phyloP scores from a whole-genome alignment of 1,140 invertebrate genomes.

The Zaprionus ornatus region DNA sequence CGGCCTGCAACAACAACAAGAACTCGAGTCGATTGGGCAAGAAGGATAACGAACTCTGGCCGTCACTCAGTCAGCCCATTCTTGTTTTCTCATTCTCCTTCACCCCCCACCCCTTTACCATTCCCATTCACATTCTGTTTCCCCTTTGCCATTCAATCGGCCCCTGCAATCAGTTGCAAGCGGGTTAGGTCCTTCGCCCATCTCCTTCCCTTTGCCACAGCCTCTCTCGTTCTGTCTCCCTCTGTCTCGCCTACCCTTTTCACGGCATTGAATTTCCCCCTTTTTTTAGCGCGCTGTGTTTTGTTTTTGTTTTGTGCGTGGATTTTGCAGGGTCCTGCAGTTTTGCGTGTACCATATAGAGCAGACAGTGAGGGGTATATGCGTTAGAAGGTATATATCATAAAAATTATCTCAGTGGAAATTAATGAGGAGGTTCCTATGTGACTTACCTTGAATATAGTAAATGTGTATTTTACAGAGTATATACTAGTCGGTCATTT shows the following conservation, averaged over 20 bases:
- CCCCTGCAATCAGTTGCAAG: slow-evolving; percentile 27
- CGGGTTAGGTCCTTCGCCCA: slow-evolving; percentile 1
- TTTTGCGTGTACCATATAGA: slow-evolving; percentile 16
- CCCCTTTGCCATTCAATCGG: slow-evolving; percentile 18
- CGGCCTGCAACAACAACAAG: not conserved
- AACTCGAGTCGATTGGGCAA: slow-evolving; percentile 49
- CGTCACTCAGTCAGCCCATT: slow-evolving; percentile 33
- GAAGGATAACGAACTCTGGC: slow-evolving; percentile 70
- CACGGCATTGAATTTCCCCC: slow-evolving; percentile 78
- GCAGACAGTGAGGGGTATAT: not conserved
- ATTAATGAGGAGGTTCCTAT: too few species aligned
- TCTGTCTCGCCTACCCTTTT: slow-evolving; percentile 66
- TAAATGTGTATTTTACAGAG: slow-evolving; percentile 1
- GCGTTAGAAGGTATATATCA: not conserved
- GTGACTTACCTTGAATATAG: not conserved
- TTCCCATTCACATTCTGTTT: slow-evolving; percentile 6
- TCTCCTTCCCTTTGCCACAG: not conserved
- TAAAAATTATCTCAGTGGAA: not conserved
- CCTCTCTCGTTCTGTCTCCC: slow-evolving; percentile 14
- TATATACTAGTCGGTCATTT: not conserved
- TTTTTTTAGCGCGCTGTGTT: slow-evolving; percentile 53
- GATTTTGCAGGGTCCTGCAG: slow-evolving; percentile 58
- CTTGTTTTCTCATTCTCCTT: slow-evolving; percentile 6
- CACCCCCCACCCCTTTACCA: not conserved
- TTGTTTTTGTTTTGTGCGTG: slow-evolving; percentile 65